Evolutionary conservation across 2,113 vertebrate genomes (phyloP).

Genomic region (Sialia sialis): DNA sequence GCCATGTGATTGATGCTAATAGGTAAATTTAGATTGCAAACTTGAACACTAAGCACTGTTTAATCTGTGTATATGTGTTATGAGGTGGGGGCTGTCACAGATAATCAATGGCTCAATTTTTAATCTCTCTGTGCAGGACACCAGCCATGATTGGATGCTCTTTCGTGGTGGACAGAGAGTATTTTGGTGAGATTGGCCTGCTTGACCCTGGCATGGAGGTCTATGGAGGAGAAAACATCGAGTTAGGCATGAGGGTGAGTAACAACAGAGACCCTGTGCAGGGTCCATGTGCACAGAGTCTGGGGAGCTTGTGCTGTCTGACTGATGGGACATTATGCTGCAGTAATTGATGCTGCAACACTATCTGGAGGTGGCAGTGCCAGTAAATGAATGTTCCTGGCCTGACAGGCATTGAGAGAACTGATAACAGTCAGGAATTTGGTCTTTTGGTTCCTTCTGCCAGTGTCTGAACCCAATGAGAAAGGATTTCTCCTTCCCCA

Average conservation of each 20-base stretch:
- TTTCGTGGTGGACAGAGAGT: conserved; percentile 93
- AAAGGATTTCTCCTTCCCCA: neutral
- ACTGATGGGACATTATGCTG: neutral
- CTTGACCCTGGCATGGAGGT: conserved; percentile 98
- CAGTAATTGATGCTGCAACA: neutral
- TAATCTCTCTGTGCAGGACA: conserved; percentile 75
- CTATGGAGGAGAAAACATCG: conserved; percentile 96
- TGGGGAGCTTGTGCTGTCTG: neutral
- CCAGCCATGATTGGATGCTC: conserved; percentile 99
- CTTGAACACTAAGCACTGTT: neutral
- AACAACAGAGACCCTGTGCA: neutral
- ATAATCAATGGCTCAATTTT: neutral
- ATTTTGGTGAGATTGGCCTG: conserved; percentile 94
- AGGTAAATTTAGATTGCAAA: neutral
- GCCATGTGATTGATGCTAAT: neutral
- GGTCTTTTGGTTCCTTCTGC: neutral
- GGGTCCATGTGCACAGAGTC: neutral
- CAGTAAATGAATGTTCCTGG: neutral
- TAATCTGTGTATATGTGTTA: neutral
- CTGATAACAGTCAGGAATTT: neutral
- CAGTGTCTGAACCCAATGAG: neutral
- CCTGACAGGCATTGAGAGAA: neutral
- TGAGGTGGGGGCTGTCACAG: neutral
- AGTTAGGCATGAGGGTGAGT: conserved; percentile 96
- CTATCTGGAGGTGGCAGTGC: neutral